Base-by-base conservation (phyloP, 1,140 invertebrate species). In the Parasteatoda tepidariorum region DNA sequence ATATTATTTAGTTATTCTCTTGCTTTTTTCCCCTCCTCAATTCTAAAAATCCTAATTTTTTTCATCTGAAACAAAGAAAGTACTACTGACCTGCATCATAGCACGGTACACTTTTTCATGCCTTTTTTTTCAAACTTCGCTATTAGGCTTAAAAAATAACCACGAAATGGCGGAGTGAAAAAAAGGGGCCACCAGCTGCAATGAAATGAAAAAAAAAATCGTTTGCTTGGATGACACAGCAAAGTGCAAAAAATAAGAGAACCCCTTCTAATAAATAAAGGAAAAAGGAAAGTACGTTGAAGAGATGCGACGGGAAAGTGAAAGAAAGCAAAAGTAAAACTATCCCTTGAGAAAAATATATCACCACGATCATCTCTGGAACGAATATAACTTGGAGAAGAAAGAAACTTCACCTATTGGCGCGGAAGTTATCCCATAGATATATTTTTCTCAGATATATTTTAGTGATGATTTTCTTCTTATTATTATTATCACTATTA, bases 371-470 rank as follows among this genome's bases (percentile, higher is more conserved):
- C 61, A 78, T 78, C 74, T 78, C 24, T 54, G 26, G 74, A 61
- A 62, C 31, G 55, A 33, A 57, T 62, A 62, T 62, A 75, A 75
- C 55, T 75, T 57, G 24, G 34, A 28, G n/a, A 30, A 33, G 55
- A 78, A 78, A 78, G 74, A 78, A 78, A 78, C 61, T 78, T 78
- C 74, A 66, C 59, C 74, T 66, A 78, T 78, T 66, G 71, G 30
- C 31, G 71, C 31, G 59, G 74, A 78, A 78, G 74, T 48, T 66
- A 78, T 78, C 41, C 74, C 41, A 5, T 41, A 34, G 31, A 54
- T 78, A 31, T 66, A 66, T 54, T 64, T 34, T 66, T 64, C 38
- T 66, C 38, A 54, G 28, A 55, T 71, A 71, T 55, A 55, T 78
- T 66, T 78, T 66, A 55, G 57, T 78, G 61, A 48, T 34, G 74